Conservation (phyloP, 2,888 invertebrate genomes). For the Phyllotreta cruciferae region DNA sequence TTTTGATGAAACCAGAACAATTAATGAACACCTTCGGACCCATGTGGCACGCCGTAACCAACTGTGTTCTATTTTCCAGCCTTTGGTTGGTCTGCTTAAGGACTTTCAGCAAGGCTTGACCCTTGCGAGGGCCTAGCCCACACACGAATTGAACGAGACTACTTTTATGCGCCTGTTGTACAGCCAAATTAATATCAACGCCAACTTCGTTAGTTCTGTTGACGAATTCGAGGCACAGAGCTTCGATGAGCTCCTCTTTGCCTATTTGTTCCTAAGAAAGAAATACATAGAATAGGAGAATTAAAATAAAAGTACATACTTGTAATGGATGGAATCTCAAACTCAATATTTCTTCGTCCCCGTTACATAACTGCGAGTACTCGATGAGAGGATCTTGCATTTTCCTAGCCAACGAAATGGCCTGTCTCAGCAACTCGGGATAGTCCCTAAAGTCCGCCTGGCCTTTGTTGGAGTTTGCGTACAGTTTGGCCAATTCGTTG, state of each 20-base stretch:
- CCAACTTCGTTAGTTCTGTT: slow-evolving; percentile 98
- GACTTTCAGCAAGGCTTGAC: slow-evolving; percentile 82
- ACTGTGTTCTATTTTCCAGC: slow-evolving; percentile 91
- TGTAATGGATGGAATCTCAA: slow-evolving; percentile 89
- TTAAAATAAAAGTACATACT: slow-evolving; percentile 51
- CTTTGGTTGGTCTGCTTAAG: slow-evolving; percentile 91
- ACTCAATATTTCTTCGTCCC: slow-evolving; percentile 96
- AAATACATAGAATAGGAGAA: neutral
- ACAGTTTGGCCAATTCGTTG: slow-evolving; percentile 92
- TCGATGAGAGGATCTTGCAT: slow-evolving; percentile 96
- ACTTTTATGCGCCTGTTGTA: slow-evolving; percentile 86
- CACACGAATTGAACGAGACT: slow-evolving; percentile 96
- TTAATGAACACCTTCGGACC: slow-evolving; percentile 96
- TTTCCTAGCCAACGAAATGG: slow-evolving; percentile 89
- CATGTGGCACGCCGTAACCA: slow-evolving; percentile 95
- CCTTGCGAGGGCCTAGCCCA: slow-evolving; percentile 95
- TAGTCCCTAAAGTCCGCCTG: slow-evolving; percentile 88
- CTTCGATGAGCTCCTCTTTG: slow-evolving; percentile 86
- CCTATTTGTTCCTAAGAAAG: slow-evolving; percentile 73
- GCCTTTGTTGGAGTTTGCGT: slow-evolving; percentile 89
- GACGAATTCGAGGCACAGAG: slow-evolving; percentile 87
- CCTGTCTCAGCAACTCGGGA: slow-evolving; percentile 88
- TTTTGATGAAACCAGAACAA: slow-evolving; percentile 98
- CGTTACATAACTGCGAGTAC: slow-evolving; percentile 93
- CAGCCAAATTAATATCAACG: slow-evolving; percentile 93